Base-by-base conservation (phyloP, 2,888 invertebrate genomes). In the Scelioninae gen. 1 region DNA sequence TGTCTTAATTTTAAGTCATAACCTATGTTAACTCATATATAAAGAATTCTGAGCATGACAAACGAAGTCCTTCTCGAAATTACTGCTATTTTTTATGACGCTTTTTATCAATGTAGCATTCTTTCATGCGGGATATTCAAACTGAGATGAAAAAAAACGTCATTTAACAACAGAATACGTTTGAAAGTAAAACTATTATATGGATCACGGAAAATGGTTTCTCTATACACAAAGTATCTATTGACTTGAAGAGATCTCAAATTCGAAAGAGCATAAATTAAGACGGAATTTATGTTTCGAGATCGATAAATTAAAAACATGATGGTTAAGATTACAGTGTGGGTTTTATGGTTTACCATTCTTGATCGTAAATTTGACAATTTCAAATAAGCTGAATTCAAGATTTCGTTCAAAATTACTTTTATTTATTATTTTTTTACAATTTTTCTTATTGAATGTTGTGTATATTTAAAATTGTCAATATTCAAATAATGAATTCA, bases 21-120 rank as follows among this genome's bases (percentile, higher is more conserved):
- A 56, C 69, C 69, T 56, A 47, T 47, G 56, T 56, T 69, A 56
- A 69, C 40, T 34, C 34, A 66, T 53, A 31, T 40, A 40, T 45
- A 13, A 47, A 45, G 47, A 69, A 69, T 66, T 53, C 29, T 32
- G 65, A 65, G 34, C 43, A 15, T 29, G 31, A 56, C 56, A 45
- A 56, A 55, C 68, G 45, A 45, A 56, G 43, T 45, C 31, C 16
- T 56, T 68, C 53, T 66, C 13, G n/a, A 56, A 56, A 55, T 56
- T 55, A 68, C 16, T 45, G 45, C 56, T 45, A 68, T 56, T 68
- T 66, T 66, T 68, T 56, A 56, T 23, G 40, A 0, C 45, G 8
- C 32, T 56, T 68, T 65, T 68, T 68, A 68, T 68, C 56, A 68
- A 45, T 10, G 4, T 15, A 11, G 15, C 32, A 68, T 68, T 56